phyloP scores from a whole-genome alignment of 1,140 invertebrate genomes.

The Cherax destructor region DNA sequence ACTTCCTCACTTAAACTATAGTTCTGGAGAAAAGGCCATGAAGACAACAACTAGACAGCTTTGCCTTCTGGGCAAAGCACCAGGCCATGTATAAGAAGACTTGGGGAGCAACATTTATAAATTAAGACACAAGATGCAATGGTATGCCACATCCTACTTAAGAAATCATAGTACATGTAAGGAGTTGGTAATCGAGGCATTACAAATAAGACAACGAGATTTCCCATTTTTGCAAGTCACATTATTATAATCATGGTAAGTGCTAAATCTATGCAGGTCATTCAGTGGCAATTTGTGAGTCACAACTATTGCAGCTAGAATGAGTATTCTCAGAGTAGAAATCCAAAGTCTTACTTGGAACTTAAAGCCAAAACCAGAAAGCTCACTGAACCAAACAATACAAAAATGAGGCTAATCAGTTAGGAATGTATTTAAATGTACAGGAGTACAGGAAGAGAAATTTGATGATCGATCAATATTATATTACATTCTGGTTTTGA shows the following conservation, averaged over 20 bases:
- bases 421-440: not conserved
- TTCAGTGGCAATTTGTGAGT: too few relatives aligned
- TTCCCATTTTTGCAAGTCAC: too few relatives aligned
- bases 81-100: not conserved
- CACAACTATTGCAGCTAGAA: not conserved
- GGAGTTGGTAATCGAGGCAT: not conserved
- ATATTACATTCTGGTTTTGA: too few relatives aligned
- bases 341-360: not conserved
- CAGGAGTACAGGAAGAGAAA: not conserved
- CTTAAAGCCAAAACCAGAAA: not conserved
- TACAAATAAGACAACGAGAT: not conserved
- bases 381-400: not conserved
- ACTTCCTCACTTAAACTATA: not conserved
- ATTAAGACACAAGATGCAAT: not conserved
- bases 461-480: too few relatives aligned
- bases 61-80: not conserved
- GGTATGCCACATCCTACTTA: not conserved
- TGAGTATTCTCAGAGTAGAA: not conserved
- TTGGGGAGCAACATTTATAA: slow-evolving; percentile 6
- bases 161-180: not conserved
- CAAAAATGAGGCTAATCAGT: not conserved
- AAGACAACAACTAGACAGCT: not conserved
- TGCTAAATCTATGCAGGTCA: too few relatives aligned
- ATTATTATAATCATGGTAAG: too few relatives aligned
- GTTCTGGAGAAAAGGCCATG: not conserved